Evolutionary conservation across 2,888 invertebrate species (phyloP), one percentile per base, ranked within the genome.

Genomic region (Temnothorax ravouxi): DNA sequence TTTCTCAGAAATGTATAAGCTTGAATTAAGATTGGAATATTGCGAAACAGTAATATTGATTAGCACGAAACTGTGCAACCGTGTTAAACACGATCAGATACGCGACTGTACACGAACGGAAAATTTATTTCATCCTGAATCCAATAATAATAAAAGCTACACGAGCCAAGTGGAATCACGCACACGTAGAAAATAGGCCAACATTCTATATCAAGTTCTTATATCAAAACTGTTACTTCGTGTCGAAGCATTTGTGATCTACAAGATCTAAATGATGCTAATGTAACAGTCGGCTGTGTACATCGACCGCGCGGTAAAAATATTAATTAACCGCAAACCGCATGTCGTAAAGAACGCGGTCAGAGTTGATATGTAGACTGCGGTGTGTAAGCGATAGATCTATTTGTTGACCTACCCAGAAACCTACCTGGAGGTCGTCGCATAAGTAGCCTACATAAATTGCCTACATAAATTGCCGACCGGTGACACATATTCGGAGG

Each of bases 401-500:
- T 86, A 89, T 90, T 86, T 86, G 83, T 88, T 91, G 90, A 91
- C 90, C 85, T 69, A 84, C 69, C 85, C 88, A 84, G 84, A 86
- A 84, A 90, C 79, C 44, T 66, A 64, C 67, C 52, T 79, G 84
- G 77, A 6, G 81, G 83, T 80, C 84, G 85, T 90, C 86, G 88
- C 86, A 88, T 91, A 91, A 92, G 89, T 91, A 90, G 87, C 88
- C 89, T 84, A 89, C 86, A 89, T 91, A 91, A 92, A 91, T 92
- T 87, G 88, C 87, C 88, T 84, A 89, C 86, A 89, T 91, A 91
- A 92, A 91, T 92, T 87, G 88, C 87, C 88, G 79, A 69, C 71
- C 44, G 83, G 69, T 71, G 64, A 66, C 85, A 47, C 62, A 81
- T 87, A 87, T 80, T 69, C 72, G n/a, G 72, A 69, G 75, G 83